phyloP scores from a whole-genome alignment of 2,797 vertebrate genomes.

The Anguilla megastoma region DNA sequence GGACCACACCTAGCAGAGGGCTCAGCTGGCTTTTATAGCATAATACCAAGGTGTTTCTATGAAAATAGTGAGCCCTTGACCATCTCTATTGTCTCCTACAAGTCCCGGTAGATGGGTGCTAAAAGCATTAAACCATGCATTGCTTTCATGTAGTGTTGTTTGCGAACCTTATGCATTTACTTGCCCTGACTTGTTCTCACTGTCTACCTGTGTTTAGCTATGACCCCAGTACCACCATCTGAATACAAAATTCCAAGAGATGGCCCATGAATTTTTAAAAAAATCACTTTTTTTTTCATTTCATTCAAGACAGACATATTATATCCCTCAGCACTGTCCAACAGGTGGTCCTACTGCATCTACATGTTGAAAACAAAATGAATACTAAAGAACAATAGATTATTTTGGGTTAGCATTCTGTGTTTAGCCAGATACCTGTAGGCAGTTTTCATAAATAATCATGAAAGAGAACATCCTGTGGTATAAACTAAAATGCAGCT shows the following conservation, averaged over 20 bases:
- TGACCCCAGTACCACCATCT: too few species aligned
- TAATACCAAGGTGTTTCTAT: not conserved
- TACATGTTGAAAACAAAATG: not conserved
- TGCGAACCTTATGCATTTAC: not conserved
- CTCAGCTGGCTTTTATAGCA: not conserved
- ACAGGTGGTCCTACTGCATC: not conserved
- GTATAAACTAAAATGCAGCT: not conserved
- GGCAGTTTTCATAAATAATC: not conserved
- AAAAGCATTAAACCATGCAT: not conserved
- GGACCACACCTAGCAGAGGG: not conserved
- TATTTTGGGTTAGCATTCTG: not conserved
- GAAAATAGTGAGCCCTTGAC: not conserved
- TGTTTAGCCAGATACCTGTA: not conserved
- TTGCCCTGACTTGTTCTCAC: conserved; percentile 16
- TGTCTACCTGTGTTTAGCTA: not conserved
- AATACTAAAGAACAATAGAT: not conserved
- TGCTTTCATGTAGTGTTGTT: not conserved
- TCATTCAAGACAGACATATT: not conserved
- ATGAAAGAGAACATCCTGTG: not conserved
- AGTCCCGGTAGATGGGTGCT: not conserved
- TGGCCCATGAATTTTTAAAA: not conserved
- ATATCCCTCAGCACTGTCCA: not conserved
- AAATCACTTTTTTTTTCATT: not conserved
- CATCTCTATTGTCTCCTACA: conserved; percentile 11
- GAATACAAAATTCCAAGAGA: not conserved